Evolutionary conservation across 2,113 vertebrate genomes (phyloP), one percentile per base, ranked within the genome.

Genomic region (Prolemur simus): DNA sequence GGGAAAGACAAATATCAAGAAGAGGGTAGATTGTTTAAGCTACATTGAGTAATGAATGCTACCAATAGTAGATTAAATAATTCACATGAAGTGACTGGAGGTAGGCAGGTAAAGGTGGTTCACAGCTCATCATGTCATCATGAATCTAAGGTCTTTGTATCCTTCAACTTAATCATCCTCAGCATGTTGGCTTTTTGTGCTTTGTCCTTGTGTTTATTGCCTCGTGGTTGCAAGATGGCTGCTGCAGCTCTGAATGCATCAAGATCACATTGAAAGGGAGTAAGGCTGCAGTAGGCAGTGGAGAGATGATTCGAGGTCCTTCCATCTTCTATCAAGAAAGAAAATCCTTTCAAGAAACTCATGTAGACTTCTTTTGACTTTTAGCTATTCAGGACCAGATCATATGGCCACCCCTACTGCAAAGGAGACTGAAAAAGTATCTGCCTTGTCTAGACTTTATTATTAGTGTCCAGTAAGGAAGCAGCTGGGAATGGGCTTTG

Each of bases 301-400:
- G n/a, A 60, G 82, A 83, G 80, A 73, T 82, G 63, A 6, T 3
- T 69, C 25, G 15, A 56, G 14, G 7, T 42, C n/a, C 54, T 83
- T 73, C 69, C 73, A 63, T 71, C 63, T 87, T 60, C 85, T 77
- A 7, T 60, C 34, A 68, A 42, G 14, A 6, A 63, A 49, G 76
- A 84, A 90, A 90, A 52, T 42, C 54, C 49, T 89, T 52, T 76
- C 52, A 52, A 49, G 76, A 87, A 94, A 68, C 2, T 73, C n/a
- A 13, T 34, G 1, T 10, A 80, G 93, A 18, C 42, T 82, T 94
- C 34, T 29, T 1, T 2, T 52, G 45, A 63, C 66, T 77, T 64
- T 63, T 42, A 17, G 6, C 42, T 89, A 25, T 27, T 45, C 45
- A 64, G 37, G 23, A 64, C 7, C 21, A 12, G 73, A 78, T 77